Percentiles rank a stretch among this genome's conserved stretches.
phyloP scores from a whole-genome alignment of 2,797 vertebrate genomes.

The Falco biarmicus region DNA sequence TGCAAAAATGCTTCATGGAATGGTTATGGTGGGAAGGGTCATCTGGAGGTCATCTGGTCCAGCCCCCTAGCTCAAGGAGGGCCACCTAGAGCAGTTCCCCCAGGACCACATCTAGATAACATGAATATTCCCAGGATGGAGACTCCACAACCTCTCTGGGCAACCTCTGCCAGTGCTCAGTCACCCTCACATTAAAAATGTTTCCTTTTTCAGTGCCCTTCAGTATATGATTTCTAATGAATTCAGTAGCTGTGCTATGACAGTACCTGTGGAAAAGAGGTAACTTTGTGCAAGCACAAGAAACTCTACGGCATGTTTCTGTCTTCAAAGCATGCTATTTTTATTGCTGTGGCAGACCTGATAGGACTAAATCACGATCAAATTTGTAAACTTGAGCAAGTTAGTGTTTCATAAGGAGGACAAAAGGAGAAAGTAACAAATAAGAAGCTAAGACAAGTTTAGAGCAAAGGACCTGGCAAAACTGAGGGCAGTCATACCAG shows the following conservation, averaged over 20 bases:
- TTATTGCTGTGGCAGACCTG: background rate
- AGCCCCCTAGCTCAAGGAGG: background rate
- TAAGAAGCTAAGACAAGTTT: background rate
- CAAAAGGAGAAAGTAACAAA: background rate
- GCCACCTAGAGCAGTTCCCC: background rate
- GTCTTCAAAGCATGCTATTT: background rate
- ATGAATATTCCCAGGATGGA: background rate
- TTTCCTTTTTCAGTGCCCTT: background rate
- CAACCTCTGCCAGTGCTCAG: rapidly evolving
- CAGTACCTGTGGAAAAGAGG: background rate
- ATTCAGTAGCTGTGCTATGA: background rate
- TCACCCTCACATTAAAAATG: background rate
- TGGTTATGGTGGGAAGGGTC: background rate
- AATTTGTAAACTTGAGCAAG: background rate
- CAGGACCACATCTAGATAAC: background rate
- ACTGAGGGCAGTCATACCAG: background rate
- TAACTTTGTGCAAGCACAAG: background rate
- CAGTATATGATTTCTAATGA: background rate
- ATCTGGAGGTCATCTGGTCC: background rate
- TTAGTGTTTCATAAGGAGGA: background rate
- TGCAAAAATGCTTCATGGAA: background rate
- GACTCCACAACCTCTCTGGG: background rate
- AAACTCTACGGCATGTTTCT: background rate
- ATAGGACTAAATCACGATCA: background rate
- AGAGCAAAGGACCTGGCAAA: background rate